Evolutionary conservation across 2,113 vertebrate species (phyloP).

Genomic region (Hydrolagus affinis): DNA sequence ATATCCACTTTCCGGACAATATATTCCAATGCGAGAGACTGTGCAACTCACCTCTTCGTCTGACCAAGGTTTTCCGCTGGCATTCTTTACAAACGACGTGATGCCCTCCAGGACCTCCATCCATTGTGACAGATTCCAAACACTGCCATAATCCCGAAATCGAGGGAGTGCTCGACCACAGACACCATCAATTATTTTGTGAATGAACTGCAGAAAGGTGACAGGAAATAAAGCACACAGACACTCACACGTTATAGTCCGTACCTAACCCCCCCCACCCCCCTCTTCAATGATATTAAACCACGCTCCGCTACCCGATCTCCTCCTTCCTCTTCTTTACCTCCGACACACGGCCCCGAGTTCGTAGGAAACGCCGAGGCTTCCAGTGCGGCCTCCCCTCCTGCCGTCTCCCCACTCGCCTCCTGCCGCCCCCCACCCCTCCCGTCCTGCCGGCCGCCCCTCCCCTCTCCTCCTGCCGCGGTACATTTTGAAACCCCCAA

Average conservation of each 20-base stretch:
- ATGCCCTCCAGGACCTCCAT: slow-evolving; percentile 58
- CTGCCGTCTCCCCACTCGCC: too few relatives aligned
- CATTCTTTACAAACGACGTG: slow-evolving; percentile 50
- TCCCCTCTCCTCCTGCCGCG: neutral
- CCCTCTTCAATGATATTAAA: too few relatives aligned
- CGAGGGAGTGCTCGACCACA: slow-evolving; percentile 67
- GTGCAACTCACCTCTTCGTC: slow-evolving; percentile 68
- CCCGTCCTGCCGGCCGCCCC: too few relatives aligned
- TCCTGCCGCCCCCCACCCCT: too few relatives aligned
- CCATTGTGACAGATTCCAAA: slow-evolving; percentile 76
- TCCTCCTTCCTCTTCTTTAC: too few relatives aligned
- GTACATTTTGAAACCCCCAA: neutral
- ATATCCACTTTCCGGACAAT: too few relatives aligned
- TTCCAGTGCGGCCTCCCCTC: neutral
- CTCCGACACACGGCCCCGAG: neutral
- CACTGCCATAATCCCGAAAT: slow-evolving; percentile 57
- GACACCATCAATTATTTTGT: slow-evolving; percentile 75
- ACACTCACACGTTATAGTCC: too few relatives aligned
- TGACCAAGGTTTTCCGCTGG: slow-evolving; percentile 58
- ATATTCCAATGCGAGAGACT: neutral
- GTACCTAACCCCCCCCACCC: too few relatives aligned
- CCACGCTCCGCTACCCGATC: too few relatives aligned
- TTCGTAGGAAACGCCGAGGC: neutral
- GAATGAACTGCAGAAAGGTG: slow-evolving; percentile 64
- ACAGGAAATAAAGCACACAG: neutral